Base-by-base conservation (phyloP, 2,797 vertebrate genomes). In the Cyclura pinguis region DNA sequence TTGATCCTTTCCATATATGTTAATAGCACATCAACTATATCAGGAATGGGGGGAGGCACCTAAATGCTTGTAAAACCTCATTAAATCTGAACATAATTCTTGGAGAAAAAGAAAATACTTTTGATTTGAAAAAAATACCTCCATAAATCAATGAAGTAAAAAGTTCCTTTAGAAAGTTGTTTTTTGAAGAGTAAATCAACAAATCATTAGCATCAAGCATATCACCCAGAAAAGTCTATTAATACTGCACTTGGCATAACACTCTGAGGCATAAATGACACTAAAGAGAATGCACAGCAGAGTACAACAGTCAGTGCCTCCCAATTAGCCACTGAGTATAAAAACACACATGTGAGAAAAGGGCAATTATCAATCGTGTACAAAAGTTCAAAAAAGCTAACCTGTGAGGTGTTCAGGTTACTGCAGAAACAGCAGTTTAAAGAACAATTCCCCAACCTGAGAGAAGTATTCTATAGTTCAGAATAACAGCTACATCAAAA, bases 121-220 rank as follows among this genome's bases (percentile, higher is more conserved):
- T 57, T 86, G 90, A 77, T 86, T 88, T 91, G 59, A 93, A 93
- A 92, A 67, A 90, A 87, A 86, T 94, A 90, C 38, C 93, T 87
- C 81, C 93, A 92, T 18, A 80, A 22, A 67, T 29, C 85, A 42
- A 1, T 76, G 42, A 80, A 95, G 93, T 73, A 92, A 93, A 95
- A 87, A 87, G 88, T 1, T 82, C 59, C 89, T 95, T 90, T 89
- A 90, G 89, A 95, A 94, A 92, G n/a, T 78, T 87, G 84, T 32
- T 90, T 96, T 89, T 77, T 55, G 84, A 81, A 95, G 94, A 92
- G 90, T 86, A 83, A 96, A 94, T 93, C 84, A 95, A 80, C 86
- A 94, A 94, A 84, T 93, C 90, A 93, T 91, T 92, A 94, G 91
- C 80, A 95, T 95, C 92, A 94, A 96, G 62, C n/a, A 78, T 93